phyloP scores from a whole-genome alignment of 2,113 vertebrate species.

The Sander lucioperca region DNA sequence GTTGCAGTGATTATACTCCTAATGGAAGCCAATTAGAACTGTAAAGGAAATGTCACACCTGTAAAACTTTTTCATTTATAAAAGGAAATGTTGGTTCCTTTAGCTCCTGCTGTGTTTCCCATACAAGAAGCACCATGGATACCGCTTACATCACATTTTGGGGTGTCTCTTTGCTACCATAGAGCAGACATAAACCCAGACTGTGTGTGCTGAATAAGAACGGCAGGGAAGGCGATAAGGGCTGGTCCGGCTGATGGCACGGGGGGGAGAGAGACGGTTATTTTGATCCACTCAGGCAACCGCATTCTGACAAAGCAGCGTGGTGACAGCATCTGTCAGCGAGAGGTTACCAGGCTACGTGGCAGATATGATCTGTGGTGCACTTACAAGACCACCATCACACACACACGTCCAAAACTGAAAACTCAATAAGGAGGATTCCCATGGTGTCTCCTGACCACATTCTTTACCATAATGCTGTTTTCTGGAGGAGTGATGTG shows the following conservation, averaged over 20 bases:
- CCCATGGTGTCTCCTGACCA: conserved; percentile 26
- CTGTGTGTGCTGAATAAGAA: conserved; percentile 38
- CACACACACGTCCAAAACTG: conserved; percentile 1
- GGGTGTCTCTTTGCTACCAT: conserved; percentile 6
- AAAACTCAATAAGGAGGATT: conserved; percentile 61
- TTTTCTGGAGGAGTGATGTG: neutral
- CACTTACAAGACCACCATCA: conserved; percentile 43
- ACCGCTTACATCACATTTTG: conserved; percentile 9
- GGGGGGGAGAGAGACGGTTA: conserved; percentile 59
- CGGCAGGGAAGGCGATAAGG: conserved; percentile 36
- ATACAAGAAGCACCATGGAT: neutral
- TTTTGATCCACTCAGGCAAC: conserved; percentile 76
- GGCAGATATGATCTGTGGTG: conserved; percentile 66
- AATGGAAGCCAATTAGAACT: conserved; percentile 27
- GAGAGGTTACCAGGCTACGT: conserved; percentile 52
- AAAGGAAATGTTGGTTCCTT: conserved; percentile 21
- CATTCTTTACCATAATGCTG: neutral
- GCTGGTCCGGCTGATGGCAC: conserved; percentile 36
- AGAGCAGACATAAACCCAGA: conserved; percentile 32
- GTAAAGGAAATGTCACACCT: conserved; percentile 39
- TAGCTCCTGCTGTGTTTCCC: neutral
- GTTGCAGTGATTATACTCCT: conserved; percentile 7
- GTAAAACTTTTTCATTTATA: neutral
- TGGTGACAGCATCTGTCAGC: conserved; percentile 81
- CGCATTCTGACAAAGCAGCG: conserved; percentile 71